These are phyloP conservation scores for Tragelaphus imberbis DNA, from an alignment of 2,113 vertebrate species.

Conservation along the genomic window DNA sequence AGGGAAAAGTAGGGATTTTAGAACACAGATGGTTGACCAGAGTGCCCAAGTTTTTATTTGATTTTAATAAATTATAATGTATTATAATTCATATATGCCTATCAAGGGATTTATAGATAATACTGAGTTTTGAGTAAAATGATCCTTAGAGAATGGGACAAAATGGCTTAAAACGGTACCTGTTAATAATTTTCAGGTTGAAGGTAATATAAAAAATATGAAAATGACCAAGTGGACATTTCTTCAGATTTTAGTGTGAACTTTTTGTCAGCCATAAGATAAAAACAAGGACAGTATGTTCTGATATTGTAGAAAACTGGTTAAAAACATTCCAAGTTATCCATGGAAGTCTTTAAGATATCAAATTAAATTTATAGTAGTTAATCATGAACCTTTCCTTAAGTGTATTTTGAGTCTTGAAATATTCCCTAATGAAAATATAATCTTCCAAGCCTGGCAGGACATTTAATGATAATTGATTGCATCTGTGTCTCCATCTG, in stretches of 20 bases:
- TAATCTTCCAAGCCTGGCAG: background rate
- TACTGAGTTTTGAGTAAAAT: conserved; percentile 1
- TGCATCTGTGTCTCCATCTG: background rate
- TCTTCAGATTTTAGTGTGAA: background rate
- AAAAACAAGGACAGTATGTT: background rate
- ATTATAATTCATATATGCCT: background rate
- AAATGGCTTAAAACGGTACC: background rate
- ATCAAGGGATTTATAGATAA: background rate
- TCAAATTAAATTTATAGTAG: background rate
- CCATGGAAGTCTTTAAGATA: background rate
- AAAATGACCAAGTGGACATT: background rate
- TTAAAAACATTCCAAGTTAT: background rate
- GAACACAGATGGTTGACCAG: background rate
- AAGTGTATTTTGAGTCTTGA: background rate
- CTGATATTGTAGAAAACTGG: background rate
- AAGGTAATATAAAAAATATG: background rate
- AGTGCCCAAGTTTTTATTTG: conserved; percentile 2
- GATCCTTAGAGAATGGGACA: background rate
- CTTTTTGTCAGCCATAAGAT: background rate
- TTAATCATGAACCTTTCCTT: background rate
- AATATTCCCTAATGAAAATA: background rate
- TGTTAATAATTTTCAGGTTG: background rate
- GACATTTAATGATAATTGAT: background rate
- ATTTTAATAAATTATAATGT: conserved; percentile 2
- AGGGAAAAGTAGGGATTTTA: background rate